Base-by-base conservation (phyloP, 2,113 vertebrate genomes). In the Rousettus leschenaultii region DNA sequence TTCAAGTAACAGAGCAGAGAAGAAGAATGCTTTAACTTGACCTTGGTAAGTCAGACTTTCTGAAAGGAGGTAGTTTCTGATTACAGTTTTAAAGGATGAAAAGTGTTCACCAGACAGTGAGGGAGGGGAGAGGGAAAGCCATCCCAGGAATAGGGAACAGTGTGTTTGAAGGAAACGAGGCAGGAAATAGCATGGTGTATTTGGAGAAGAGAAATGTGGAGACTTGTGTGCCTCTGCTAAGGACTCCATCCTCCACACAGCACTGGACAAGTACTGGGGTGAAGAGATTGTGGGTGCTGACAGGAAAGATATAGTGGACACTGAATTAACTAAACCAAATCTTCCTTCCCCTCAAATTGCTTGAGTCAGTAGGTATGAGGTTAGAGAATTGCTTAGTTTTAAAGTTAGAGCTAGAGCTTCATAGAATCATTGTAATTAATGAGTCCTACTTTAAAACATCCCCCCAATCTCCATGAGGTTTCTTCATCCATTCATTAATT, bases 281-380 rank as follows among this genome's bases (percentile, higher is more conserved):
- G 21, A 53, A 45, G 59, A 45, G 13, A 7, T 6, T 1, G 5
- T 30, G 7, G 12, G 2, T 5, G 7, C 13, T 0, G 1, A 45
- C 19, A 51, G 57, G 45, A 38, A 45, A 7, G 43, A 61, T 21
- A 18, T 10, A 38, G 26, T 2, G 26, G 30, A 9, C 9, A 3
- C 45, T 9, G 53, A 45, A 18, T 45, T 63, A 28, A 38, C n/a
- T 3, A 13, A 38, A 14, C 38, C 2, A 13, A 38, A 14, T 35
- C 48, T 7, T 82, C 35, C 13, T 63, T 43, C 28, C 65, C 19
- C 30, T 95, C 28, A 35, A 24, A 22, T 35, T 55, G 26, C 7
- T 35, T 14, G 35, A 87, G 80, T 38, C 45, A 8, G 26, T 18
- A 7, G 6, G 18, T 26, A 5, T 53, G 30, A 75, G 91, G 35